Evolutionary conservation across 2,888 invertebrate species (phyloP).

Genomic region (Eledona agricola): DNA sequence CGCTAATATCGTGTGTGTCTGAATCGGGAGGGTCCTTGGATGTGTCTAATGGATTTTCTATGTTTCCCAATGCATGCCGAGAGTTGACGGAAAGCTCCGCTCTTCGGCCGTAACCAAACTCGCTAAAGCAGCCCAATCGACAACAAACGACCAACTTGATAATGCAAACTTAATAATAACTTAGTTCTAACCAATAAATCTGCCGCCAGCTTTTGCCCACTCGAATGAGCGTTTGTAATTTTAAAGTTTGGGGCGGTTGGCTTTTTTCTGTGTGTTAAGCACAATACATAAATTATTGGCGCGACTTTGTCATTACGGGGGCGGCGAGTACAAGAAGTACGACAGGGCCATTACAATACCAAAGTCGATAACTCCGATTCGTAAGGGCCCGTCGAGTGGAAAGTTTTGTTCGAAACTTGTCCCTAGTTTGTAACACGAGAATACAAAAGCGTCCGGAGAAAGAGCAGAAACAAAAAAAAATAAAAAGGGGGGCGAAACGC

Average conservation of each 20-base stretch:
- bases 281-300: constrained; percentile 40
- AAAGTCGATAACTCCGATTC: constrained; percentile 29
- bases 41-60: constrained; percentile 62
- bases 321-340: constrained; percentile 23
- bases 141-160: constrained; percentile 58
- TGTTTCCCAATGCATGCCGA: constrained; percentile 58
- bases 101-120: constrained; percentile 46
- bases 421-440: constrained; percentile 17
- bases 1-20: constrained; percentile 33
- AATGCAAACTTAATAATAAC: constrained; percentile 59
- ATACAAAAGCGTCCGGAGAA: constrained; percentile 11
- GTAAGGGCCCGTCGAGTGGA: constrained; percentile 25
- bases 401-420: constrained; percentile 34
- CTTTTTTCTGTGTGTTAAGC: constrained; percentile 25
- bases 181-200: constrained; percentile 51
- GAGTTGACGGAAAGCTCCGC: constrained; percentile 53
- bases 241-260: constrained; percentile 41
- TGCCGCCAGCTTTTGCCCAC: constrained; percentile 42
- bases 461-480: constrained; percentile 7
- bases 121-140: constrained; percentile 53
- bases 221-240: constrained; percentile 46
- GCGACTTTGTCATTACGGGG: constrained; percentile 31
- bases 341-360: constrained; percentile 25
- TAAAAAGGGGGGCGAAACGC: not conserved
- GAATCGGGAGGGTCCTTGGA: constrained; percentile 51